Percentiles rank a stretch among this genome's conserved stretches.
Conservation (phyloP, 2,797 vertebrate genomes). For the Eremophila alpestris region DNA sequence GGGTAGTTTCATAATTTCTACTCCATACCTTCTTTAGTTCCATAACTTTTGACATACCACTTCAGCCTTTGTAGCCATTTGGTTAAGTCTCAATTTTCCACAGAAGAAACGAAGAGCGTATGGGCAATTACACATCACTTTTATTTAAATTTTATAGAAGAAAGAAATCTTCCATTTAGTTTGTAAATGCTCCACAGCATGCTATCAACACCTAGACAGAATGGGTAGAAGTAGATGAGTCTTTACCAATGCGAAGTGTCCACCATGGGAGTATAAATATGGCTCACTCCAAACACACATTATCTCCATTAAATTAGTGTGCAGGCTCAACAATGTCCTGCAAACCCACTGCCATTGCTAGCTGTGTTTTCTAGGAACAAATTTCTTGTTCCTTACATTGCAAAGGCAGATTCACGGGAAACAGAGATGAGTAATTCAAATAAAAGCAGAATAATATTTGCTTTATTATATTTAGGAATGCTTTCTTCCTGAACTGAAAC, state of each 20-base stretch:
- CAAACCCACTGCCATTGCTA: not conserved
- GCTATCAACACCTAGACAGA: not conserved
- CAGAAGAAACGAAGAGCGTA: rapidly evolving
- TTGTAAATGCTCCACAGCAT: not conserved
- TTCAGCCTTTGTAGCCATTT: not conserved
- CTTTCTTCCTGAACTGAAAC: not conserved
- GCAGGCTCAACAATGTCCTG: not conserved
- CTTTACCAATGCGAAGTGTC: not conserved
- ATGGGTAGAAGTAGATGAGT: not conserved
- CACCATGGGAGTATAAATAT: not conserved
- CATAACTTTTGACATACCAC: not conserved
- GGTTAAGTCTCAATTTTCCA: not conserved
- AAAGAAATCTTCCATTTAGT: not conserved
- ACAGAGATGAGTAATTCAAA: not conserved
- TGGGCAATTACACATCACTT: not conserved
- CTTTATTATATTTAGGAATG: not conserved
- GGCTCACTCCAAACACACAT: not conserved
- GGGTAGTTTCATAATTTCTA: not conserved
- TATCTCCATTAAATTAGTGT: not conserved
- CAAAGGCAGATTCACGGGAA: not conserved
- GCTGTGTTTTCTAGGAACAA: not conserved
- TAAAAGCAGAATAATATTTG: not conserved
- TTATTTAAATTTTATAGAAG: not conserved
- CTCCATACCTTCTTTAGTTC: not conserved
- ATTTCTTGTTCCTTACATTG: not conserved